Percentiles rank a stretch among this genome's conserved stretches.
Conservation (phyloP, 2,797 vertebrate genomes). For the Gadopsis bispinosus region DNA sequence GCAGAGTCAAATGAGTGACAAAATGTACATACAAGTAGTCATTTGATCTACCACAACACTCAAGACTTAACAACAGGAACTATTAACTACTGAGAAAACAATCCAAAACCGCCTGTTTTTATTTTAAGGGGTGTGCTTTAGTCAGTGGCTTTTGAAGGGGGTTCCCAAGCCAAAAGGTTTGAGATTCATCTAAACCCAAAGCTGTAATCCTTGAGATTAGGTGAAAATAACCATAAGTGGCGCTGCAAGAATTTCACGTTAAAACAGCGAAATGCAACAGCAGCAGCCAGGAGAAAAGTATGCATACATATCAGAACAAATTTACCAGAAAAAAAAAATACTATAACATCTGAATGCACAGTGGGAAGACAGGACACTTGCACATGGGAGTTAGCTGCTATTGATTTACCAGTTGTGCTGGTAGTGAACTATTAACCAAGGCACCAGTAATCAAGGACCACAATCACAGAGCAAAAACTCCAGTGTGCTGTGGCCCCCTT, state of each 20-base stretch:
- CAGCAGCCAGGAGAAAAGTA: background rate
- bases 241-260: background rate
- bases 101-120: background rate
- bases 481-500: conserved; percentile 4
- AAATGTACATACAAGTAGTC: background rate
- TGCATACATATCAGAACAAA: conserved; percentile 3
- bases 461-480: conserved; percentile 23
- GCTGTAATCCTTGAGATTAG: background rate
- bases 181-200: background rate
- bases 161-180: background rate
- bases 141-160: background rate
- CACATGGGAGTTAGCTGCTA: conserved; percentile 5
- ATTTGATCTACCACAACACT: background rate
- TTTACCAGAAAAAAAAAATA: background rate
- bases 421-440: conserved; percentile 56
- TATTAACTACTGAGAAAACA: background rate
- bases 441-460: conserved; percentile 11
- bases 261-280: background rate
- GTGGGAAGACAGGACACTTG: background rate
- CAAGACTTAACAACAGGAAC: background rate
- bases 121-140: background rate
- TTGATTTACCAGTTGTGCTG: conserved; percentile 43
- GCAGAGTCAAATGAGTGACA: background rate
- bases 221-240: background rate
- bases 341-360: background rate